Conservation (phyloP, 2,113 vertebrate genomes). For the Erythrocercus mccallii region DNA sequence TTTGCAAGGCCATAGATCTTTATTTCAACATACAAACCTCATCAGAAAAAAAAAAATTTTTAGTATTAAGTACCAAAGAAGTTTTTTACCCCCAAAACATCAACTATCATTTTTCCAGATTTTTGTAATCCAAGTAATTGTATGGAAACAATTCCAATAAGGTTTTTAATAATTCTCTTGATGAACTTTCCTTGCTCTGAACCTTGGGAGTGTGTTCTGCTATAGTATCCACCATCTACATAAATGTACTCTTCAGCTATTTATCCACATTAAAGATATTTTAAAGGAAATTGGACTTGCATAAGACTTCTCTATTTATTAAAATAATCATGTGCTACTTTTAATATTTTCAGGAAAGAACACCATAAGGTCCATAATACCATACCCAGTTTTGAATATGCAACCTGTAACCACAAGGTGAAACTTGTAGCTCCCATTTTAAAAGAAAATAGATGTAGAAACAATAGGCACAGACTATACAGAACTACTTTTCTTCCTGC, state of each 20-base stretch:
- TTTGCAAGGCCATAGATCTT: not conserved
- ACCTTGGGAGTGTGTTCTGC: not conserved
- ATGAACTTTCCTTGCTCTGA: not conserved
- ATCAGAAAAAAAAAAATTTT: not conserved
- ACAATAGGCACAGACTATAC: not conserved
- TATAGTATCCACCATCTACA: not conserved
- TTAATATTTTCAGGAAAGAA: not conserved
- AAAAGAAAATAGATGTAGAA: not conserved
- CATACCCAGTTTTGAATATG: not conserved
- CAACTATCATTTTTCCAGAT: not conserved
- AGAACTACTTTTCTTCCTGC: not conserved
- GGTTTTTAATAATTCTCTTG: not conserved
- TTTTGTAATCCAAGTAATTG: not conserved
- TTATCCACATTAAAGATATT: conserved; percentile 1
- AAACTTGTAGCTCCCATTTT: not conserved
- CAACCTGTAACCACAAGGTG: not conserved
- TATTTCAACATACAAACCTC: not conserved
- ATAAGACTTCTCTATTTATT: conserved; percentile 22
- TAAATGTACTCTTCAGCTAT: not conserved
- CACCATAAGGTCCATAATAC: too few species aligned
- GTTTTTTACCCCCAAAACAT: not conserved
- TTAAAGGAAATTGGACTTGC: conserved; percentile 4
- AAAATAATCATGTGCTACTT: not conserved
- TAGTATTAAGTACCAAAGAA: not conserved
- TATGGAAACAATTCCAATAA: not conserved